Evolutionary conservation across 1,140 invertebrate species (phyloP).

Genomic region (Theocolax elegans): DNA sequence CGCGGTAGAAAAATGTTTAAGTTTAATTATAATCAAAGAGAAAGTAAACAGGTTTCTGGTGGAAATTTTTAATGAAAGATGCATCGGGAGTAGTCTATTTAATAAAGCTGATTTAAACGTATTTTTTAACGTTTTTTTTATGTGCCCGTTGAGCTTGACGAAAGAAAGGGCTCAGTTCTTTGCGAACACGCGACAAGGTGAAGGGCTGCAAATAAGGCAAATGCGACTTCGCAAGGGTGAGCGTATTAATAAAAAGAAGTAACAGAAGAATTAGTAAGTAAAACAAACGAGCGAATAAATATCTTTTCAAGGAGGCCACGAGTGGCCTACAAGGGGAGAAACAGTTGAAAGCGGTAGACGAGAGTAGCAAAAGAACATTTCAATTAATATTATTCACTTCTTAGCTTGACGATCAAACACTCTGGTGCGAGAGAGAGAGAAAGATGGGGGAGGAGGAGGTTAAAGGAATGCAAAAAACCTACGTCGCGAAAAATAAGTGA

Average conservation of each 20-base stretch:
- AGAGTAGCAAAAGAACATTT: constrained; percentile 59
- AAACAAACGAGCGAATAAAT: constrained; percentile 66
- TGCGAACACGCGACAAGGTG: not conserved
- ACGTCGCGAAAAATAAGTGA: no score
- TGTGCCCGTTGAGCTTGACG: constrained; percentile 36
- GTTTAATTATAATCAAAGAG: constrained; percentile 49
- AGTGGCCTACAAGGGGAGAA: constrained; percentile 17
- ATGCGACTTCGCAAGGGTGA: constrained; percentile 46
- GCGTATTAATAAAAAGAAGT: constrained; percentile 13
- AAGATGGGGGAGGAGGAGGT: constrained; percentile 5
- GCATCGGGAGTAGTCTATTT: constrained; percentile 58
- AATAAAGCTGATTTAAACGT: constrained; percentile 65
- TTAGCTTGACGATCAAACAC: constrained; percentile 61
- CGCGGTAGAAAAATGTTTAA: not conserved
- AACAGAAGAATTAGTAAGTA: constrained; percentile 54
- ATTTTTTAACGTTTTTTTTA: constrained; percentile 51
- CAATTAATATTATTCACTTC: constrained; percentile 67
- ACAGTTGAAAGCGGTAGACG: constrained; percentile 36
- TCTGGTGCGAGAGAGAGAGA: constrained; percentile 19
- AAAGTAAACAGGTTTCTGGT: no score
- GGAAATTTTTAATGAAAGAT: no score
- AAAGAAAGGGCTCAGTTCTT: not conserved
- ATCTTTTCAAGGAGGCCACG: constrained; percentile 53
- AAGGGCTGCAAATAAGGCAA: constrained; percentile 61
- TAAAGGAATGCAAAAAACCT: not conserved